phyloP scores from a whole-genome alignment of 2,888 invertebrate genomes.

The Tillus elongatus region DNA sequence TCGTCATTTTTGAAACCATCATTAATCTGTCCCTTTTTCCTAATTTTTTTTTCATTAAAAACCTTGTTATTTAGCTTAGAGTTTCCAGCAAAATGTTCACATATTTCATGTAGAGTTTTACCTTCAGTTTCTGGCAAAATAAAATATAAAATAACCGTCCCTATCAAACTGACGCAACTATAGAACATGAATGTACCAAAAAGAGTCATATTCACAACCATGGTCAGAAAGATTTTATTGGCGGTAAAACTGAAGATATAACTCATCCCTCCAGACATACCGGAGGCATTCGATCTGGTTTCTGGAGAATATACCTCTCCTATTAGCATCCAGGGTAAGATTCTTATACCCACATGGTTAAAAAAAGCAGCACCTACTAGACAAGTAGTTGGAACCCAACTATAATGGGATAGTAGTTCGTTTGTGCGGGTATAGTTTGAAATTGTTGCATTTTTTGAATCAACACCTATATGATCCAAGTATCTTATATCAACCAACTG shows the following conservation, averaged over 20 bases:
- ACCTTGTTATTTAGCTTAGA: conserved; percentile 46
- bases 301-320: conserved; percentile 67
- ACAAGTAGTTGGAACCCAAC: conserved; percentile 60
- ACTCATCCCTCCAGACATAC: conserved; percentile 61
- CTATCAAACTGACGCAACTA: conserved; percentile 52
- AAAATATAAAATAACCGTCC: conserved; percentile 56
- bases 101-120: conserved; percentile 60
- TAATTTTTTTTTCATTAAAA: conserved; percentile 34
- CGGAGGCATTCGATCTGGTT: conserved; percentile 62
- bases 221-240: conserved; percentile 63
- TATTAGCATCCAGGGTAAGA: conserved; percentile 71
- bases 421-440: background rate
- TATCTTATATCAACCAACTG: conserved; percentile 29
- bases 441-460: background rate
- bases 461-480: conserved; percentile 16
- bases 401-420: conserved; percentile 8
- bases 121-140: conserved; percentile 77
- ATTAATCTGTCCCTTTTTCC: conserved; percentile 21
- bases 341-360: conserved; percentile 58
- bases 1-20: conserved; percentile 12
- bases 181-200: conserved; percentile 68
- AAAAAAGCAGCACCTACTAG: conserved; percentile 59
- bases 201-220: conserved; percentile 54
- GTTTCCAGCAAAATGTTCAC: conserved; percentile 57
- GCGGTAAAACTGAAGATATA: conserved; percentile 68